Evolutionary conservation across 35 echinoderm and acorn worm species (phyloP).

Genomic region (Amphiura filiformis): DNA sequence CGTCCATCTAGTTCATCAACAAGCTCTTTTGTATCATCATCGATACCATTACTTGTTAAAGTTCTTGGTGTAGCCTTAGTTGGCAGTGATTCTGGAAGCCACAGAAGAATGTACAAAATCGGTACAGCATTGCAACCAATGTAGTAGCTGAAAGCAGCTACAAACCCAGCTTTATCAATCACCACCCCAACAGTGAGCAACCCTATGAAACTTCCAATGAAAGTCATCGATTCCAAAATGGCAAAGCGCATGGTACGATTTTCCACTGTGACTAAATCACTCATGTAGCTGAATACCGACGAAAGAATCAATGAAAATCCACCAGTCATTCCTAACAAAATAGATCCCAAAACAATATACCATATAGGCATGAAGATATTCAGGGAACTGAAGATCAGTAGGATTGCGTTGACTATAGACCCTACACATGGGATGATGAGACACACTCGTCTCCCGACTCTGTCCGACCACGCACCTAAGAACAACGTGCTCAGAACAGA

Average conservation of each 20-base stretch:
- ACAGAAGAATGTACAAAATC: conserved; percentile 63
- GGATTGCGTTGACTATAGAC: conserved; percentile 58
- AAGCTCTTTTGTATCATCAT: not conserved
- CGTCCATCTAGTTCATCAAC: conserved; percentile 37
- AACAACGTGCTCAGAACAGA: conserved; percentile 74
- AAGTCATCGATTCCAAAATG: conserved; percentile 92
- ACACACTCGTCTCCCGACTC: conserved; percentile 58
- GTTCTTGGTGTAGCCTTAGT: not conserved
- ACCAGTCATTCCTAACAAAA: conserved; percentile 63
- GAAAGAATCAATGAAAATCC: conserved; percentile 64
- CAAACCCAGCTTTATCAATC: conserved; percentile 78
- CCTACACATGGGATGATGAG: conserved; percentile 74
- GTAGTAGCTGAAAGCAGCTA: conserved; percentile 78
- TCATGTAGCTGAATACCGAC: conserved; percentile 90
- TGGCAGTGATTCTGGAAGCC: conserved; percentile 71
- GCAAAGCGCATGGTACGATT: conserved; percentile 71
- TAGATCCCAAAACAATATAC: conserved; percentile 66
- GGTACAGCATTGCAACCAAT: conserved; percentile 51
- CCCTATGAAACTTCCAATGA: conserved; percentile 86
- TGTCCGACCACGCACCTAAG: conserved; percentile 88
- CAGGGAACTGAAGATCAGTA: conserved; percentile 57
- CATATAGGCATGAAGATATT: conserved; percentile 58
- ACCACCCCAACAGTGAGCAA: conserved; percentile 67
- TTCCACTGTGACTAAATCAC: conserved; percentile 69
- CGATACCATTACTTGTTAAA: not conserved